Base-by-base conservation (phyloP, 92 coral and sea anemone species). In the Heteractis magnifica region DNA sequence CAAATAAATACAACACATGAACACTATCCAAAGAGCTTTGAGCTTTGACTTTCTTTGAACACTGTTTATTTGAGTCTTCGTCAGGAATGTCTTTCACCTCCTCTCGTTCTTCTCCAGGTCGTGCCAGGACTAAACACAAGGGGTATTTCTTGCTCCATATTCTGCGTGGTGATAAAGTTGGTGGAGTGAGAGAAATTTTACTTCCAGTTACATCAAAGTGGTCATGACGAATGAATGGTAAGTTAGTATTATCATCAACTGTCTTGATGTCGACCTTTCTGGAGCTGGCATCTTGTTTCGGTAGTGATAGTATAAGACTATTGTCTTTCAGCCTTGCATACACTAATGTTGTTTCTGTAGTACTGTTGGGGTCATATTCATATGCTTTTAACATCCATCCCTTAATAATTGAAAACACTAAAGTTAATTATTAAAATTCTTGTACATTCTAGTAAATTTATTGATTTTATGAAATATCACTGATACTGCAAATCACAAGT, bases 121-220 rank as follows among this genome's bases (percentile, higher is more conserved):
- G 44, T 76, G 88, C 92, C 19, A 94, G 77, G 23, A 79, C 86
- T 55, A 94, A 65, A 56, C 91, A 88, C 75, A 94, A 92, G 12
- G 99, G 99, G 73, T 89, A 94, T 76, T 97, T 97, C 65, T 91
- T 93, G 79, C 95, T 95, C 99, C 99, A 97, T 51, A 97, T 90
- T 77, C 94, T 85, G 71, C 89, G 94, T 81, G 91, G 65, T 14
- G 94, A 77, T 75, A 97, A 71, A 14, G 95, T 85, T 23, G 87
- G 75, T 44, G 99, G 99, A 6, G 86, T 88, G 10, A 97, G 89
- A 82, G 89, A 80, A 41, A 97, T 90, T 62, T 87, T 87, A 19
- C 94, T 90, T 49, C 95, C 98, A 15, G 80, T 74, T 18, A 97
- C 59, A 48, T 94, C 90, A 51, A 92, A 97, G 20, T 79, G 88